Conservation (phyloP, 1,140 invertebrate genomes). For the Cyclargus thomasi region DNA sequence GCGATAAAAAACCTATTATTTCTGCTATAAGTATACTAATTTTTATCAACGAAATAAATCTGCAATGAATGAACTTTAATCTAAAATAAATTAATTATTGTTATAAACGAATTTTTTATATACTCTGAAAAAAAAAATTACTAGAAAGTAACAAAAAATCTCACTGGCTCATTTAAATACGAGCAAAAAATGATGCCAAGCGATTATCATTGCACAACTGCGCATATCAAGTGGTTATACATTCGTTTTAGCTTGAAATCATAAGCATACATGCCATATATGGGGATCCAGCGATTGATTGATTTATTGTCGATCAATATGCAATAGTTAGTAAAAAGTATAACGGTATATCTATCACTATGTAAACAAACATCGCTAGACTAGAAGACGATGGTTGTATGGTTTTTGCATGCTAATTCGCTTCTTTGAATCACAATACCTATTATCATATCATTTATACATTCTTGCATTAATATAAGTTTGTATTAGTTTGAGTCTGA, state of each 20-base stretch:
- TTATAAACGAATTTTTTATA: too few relatives aligned
- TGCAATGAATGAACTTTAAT: too few relatives aligned
- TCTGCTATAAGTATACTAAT: too few relatives aligned
- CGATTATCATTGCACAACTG: not conserved
- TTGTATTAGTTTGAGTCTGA: too few relatives aligned
- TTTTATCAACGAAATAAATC: too few relatives aligned
- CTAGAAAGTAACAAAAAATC: not conserved
- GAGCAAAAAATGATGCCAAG: not conserved
- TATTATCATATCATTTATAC: too few relatives aligned
- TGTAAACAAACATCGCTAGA: not conserved
- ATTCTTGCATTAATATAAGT: too few relatives aligned
- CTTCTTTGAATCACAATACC: not conserved
- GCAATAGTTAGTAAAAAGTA: not conserved
- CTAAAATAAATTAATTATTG: too few relatives aligned
- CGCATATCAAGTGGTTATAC: not conserved
- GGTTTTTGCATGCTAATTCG: not conserved
- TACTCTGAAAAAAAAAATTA: too few relatives aligned
- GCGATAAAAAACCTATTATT: too few relatives aligned
- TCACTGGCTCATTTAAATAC: not conserved
- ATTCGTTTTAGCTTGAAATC: not conserved
- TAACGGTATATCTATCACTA: not conserved
- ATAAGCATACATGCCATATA: not conserved
- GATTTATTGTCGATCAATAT: not conserved
- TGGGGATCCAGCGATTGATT: not conserved
- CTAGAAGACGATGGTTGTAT: not conserved